A percentile compares a stretch with the other conserved stretches of the same genome.
These are phyloP conservation scores for Onthophagus sagittarius DNA, from an alignment of 2,888 invertebrate genomes.

Conservation along the genomic window DNA sequence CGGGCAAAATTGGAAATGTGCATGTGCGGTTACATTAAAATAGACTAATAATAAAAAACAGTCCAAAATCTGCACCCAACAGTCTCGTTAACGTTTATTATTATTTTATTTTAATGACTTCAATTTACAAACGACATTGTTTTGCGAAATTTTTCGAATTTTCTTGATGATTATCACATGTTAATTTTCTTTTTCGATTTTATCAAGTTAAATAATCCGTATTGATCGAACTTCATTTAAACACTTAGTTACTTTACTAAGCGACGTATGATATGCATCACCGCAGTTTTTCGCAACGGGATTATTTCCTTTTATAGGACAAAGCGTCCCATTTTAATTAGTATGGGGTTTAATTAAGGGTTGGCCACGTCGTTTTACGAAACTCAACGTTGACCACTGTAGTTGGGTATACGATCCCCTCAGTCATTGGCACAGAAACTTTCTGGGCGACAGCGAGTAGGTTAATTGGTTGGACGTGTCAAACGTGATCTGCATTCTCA, in stretches of 20 bases:
- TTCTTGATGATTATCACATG: neutral
- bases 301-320: neutral
- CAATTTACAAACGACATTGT: neutral
- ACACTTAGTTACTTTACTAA: no score
- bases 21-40: neutral
- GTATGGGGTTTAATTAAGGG: conserved; percentile 10
- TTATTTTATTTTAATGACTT: neutral
- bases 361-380: conserved; percentile 3
- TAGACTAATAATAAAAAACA: neutral
- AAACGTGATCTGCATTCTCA: conserved; percentile 44
- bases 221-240: no score
- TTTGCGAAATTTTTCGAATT: neutral
- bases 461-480: conserved; percentile 46
- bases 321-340: conserved; percentile 6
- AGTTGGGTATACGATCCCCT: neutral
- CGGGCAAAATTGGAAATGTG: neutral
- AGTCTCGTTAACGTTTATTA: neutral
- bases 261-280: no score
- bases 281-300: neutral
- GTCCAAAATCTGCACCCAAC: neutral
- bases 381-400: neutral
- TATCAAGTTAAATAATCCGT: no score
- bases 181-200: no score
- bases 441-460: conserved; percentile 22
- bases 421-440: conserved; percentile 6